A percentile compares a stretch with the other conserved stretches of the same genome.
These are phyloP conservation scores for Ctenomys sociabilis DNA, from an alignment of 2,113 vertebrate genomes.

Conservation along the genomic window DNA sequence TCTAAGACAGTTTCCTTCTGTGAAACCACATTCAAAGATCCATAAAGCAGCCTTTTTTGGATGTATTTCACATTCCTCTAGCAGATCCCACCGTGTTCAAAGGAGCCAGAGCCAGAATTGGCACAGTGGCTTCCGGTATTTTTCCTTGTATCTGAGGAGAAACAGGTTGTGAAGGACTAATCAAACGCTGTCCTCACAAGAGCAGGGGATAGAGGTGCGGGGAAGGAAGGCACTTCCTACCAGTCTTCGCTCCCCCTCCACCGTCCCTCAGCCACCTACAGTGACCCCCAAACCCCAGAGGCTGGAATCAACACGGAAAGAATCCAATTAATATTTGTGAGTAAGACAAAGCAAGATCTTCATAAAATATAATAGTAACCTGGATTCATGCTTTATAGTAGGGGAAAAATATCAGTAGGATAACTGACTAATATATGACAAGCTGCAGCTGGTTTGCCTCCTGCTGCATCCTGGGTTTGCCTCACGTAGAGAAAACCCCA, in stretches of 20 bases:
- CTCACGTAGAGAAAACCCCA: slow-evolving; percentile 73
- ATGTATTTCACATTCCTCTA: slow-evolving; percentile 78
- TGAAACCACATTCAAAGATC: slow-evolving; percentile 74
- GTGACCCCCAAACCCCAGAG: slow-evolving; percentile 69
- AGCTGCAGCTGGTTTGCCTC: slow-evolving; percentile 77
- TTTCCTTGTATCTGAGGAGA: slow-evolving; percentile 77
- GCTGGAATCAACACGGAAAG: slow-evolving; percentile 59
- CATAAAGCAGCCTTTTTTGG: slow-evolving; percentile 71
- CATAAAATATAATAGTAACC: slow-evolving; percentile 58
- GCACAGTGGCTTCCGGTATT: slow-evolving; percentile 80
- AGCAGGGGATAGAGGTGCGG: not conserved
- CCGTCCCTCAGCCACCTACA: slow-evolving; percentile 49
- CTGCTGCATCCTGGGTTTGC: slow-evolving; percentile 68
- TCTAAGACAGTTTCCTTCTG: slow-evolving; percentile 79
- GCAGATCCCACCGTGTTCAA: slow-evolving; percentile 81
- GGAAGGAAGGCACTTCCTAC: slow-evolving; percentile 68
- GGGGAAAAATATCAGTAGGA: slow-evolving; percentile 69
- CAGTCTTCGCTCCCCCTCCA: slow-evolving; percentile 45
- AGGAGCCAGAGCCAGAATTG: slow-evolving; percentile 75
- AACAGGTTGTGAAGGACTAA: slow-evolving; percentile 80
- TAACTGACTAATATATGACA: slow-evolving; percentile 81
- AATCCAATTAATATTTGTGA: slow-evolving; percentile 78
- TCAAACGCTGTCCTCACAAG: slow-evolving; percentile 75
- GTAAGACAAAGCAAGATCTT: slow-evolving; percentile 72
- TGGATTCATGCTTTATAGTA: slow-evolving; percentile 57